Base-by-base conservation (phyloP, 2,113 vertebrate genomes). In the Epinephelus lanceolatus region DNA sequence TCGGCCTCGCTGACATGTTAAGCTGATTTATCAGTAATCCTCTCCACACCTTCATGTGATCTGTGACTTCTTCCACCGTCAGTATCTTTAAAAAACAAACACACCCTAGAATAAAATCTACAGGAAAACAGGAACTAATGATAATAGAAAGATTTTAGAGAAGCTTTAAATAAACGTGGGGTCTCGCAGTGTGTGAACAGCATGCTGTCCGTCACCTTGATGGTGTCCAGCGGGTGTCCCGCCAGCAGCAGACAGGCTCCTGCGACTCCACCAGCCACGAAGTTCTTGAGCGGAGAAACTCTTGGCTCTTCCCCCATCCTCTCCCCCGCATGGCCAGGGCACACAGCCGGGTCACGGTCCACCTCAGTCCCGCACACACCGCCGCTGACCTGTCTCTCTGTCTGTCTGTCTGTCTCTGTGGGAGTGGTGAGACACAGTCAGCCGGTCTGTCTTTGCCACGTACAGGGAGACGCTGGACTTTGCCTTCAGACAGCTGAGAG, bases 201-300 rank as follows among this genome's bases (percentile, higher is more conserved):
- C 14, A 17, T 19, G 51, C 19, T 12, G 52, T 23, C 27, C 13
- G 45, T 94, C 82, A 96, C 95, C 95, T 96, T 96, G 80, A 96
- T 95, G 55, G 95, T 96, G 86, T 96, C 95, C 61, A 96, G 93
- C 6, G 95, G 95, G 81, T 96, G 95, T 88, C 95, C 95, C 0
- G 92, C 93, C 59, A 96, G 84, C 59, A 96, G 88, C 61, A 96
- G 92, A 65, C 94, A 95, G 0, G 94, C 84, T 40, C 92, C 92
- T 0, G 85, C 94, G 52, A 89, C 83, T 13, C 95, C 95, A 0
- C 95, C 96, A 0, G 96, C 93, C 62, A 95, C 56, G 62, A 96
- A 95, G 92, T 95, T 95, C 91, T 95, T 96, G 0, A 95, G 70
- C 55, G 93, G 94, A 45, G 95, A 95, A 56, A 89, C 65, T n/a